Conservation (phyloP, 2,888 invertebrate species). For the Caenorhabditis afra region DNA sequence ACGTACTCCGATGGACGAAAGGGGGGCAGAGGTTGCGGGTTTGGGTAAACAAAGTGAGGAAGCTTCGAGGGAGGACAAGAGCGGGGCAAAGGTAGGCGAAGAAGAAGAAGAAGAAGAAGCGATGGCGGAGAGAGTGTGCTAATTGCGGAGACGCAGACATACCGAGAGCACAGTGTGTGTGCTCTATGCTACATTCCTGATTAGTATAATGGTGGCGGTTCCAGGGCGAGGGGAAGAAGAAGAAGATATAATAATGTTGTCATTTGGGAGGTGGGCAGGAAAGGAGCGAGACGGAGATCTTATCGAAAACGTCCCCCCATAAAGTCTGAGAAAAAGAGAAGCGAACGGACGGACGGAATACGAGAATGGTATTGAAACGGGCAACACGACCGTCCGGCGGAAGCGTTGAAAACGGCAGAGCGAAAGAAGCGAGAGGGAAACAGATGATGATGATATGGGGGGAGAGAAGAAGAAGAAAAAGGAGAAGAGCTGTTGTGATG, state of each 20-base stretch:
- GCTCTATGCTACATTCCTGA: conserved; percentile 41
- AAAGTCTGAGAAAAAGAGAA: conserved; percentile 14
- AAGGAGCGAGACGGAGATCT: conserved; percentile 31
- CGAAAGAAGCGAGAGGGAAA: conserved; percentile 15
- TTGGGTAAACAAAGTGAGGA: conserved; percentile 52
- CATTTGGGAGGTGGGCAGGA: conserved; percentile 8
- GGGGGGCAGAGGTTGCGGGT: conserved; percentile 27
- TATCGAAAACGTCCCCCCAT: conserved; percentile 2
- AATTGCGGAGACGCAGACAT: conserved; percentile 55
- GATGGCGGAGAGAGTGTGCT: conserved; percentile 31
- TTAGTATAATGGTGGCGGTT: conserved; percentile 47
- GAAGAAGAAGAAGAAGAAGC: no score
- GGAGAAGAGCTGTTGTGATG: conserved; percentile 36
- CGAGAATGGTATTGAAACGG: not conserved
- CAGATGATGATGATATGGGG: conserved; percentile 45
- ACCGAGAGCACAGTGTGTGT: conserved; percentile 10
- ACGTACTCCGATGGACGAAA: no score
- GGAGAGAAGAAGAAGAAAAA: conserved; percentile 7
- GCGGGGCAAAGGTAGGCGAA: conserved; percentile 11
- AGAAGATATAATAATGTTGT: conserved; percentile 32
- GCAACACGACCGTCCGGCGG: not conserved
- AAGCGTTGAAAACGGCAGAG: conserved; percentile 2
- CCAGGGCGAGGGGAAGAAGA: conserved; percentile 9
- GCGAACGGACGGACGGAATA: not conserved
- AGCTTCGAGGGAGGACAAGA: conserved; percentile 10